phyloP scores from a whole-genome alignment of 1,140 invertebrate genomes.

The Calliopsis andreniformis region DNA sequence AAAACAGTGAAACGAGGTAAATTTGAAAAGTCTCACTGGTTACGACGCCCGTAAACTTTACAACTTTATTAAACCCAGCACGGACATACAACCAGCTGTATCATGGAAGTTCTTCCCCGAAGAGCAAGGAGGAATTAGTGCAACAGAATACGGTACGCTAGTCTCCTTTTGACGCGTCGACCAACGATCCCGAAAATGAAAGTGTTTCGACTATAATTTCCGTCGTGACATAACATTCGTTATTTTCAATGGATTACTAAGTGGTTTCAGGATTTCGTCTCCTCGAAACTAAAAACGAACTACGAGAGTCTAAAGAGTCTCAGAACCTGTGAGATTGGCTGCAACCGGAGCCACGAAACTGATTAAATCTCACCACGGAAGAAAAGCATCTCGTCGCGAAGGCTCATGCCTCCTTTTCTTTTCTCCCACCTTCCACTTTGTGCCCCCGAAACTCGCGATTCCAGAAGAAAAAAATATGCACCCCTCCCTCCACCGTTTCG shows the following conservation, averaged over 20 bases:
- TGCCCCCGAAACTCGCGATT: neutral
- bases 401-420: neutral
- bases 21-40: neutral
- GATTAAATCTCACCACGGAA: constrained; percentile 55
- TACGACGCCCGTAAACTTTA: constrained; percentile 16
- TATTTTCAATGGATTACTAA: too few species aligned
- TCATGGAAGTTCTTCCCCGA: constrained; percentile 5
- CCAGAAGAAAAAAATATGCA: constrained; percentile 15
- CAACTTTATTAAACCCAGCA: constrained; percentile 24
- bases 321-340: constrained; percentile 13
- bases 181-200: neutral
- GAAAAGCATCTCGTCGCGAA: constrained; percentile 35
- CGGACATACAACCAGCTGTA: neutral
- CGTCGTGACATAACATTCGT: neutral
- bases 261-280: too few species aligned
- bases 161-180: too few species aligned
- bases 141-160: neutral
- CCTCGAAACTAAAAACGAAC: too few species aligned
- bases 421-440: neutral
- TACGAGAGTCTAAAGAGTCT: neutral
- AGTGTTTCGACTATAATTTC: neutral
- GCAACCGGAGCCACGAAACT: constrained; percentile 10
- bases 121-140: constrained; percentile 4
- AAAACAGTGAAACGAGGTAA: neutral
- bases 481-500: neutral